Evolutionary conservation across 1,140 invertebrate genomes (phyloP).

Genomic region (Drosophila burlai): DNA sequence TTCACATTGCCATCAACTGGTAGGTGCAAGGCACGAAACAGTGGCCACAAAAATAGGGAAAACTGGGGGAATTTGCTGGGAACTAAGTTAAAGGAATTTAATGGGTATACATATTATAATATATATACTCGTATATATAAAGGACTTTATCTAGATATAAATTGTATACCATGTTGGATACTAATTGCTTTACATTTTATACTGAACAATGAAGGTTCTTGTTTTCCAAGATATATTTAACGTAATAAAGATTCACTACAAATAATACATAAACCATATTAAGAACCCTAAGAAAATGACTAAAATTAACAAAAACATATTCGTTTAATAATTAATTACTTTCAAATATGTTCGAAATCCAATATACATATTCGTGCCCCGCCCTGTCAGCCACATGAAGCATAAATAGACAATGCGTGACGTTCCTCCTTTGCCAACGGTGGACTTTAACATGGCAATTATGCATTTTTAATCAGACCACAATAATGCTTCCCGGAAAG

Average conservation of each 20-base stretch:
- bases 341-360: neutral
- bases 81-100: no score
- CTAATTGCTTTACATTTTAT: no score
- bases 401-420: slow-evolving; percentile 69
- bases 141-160: neutral
- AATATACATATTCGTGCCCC: neutral
- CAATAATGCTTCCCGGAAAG: slow-evolving; percentile 64
- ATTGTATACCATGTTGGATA: no score
- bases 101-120: neutral
- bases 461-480: slow-evolving; percentile 70
- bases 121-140: neutral
- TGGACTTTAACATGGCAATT: slow-evolving; percentile 52
- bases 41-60: neutral
- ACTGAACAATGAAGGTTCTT: no score
- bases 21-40: neutral
- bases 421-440: slow-evolving; percentile 3
- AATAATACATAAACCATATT: neutral
- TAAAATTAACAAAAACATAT: neutral
- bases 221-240: no score
- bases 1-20: slow-evolving; percentile 41
- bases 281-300: neutral
- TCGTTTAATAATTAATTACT: slow-evolving; percentile 9
- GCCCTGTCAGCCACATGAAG: neutral
- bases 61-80: rapidly evolving
- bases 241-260: no score